A percentile compares a stretch with the other conserved stretches of the same genome.
These are phyloP conservation scores for Orientallactaga sibirica DNA, from an alignment of 2,797 vertebrate genomes.

Conservation along the genomic window DNA sequence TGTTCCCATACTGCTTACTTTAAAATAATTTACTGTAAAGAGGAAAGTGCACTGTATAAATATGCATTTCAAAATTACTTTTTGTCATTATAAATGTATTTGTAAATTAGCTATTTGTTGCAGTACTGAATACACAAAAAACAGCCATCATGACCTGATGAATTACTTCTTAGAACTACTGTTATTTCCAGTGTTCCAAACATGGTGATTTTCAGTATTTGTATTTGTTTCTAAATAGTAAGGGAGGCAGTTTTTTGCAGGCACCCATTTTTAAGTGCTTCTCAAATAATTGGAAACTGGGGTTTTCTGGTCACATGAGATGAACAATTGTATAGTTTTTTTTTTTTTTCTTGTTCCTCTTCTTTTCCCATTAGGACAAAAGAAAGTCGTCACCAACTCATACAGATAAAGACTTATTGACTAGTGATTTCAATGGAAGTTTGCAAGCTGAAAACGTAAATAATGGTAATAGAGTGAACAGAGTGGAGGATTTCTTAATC, in stretches of 20 bases:
- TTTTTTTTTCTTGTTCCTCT: not conserved
- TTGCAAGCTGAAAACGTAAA: not conserved
- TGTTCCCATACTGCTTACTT: not conserved
- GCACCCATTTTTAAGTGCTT: not conserved
- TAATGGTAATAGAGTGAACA: not conserved
- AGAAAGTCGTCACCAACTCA: not conserved
- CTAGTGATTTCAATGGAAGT: not conserved
- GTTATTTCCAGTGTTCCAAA: conserved; percentile 3
- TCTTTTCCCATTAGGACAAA: not conserved
- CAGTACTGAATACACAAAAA: not conserved
- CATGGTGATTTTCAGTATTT: not conserved
- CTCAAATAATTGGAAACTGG: not conserved
- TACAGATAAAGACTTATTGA: not conserved
- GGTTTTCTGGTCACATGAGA: not conserved
- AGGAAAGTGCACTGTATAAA: not conserved
- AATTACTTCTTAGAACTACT: not conserved
- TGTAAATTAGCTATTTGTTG: not conserved
- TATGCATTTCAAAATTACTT: conserved; percentile 4
- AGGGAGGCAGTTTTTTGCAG: not conserved
- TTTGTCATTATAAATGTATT: not conserved
- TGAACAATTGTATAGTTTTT: not conserved
- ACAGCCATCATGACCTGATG: not conserved
- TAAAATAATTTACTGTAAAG: not conserved
- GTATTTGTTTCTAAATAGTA: conserved; percentile 7
- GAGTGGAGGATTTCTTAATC: not conserved